Evolutionary conservation across 2,113 vertebrate genomes (phyloP), one percentile per base, ranked within the genome.

Genomic region (Chamaea fasciata): DNA sequence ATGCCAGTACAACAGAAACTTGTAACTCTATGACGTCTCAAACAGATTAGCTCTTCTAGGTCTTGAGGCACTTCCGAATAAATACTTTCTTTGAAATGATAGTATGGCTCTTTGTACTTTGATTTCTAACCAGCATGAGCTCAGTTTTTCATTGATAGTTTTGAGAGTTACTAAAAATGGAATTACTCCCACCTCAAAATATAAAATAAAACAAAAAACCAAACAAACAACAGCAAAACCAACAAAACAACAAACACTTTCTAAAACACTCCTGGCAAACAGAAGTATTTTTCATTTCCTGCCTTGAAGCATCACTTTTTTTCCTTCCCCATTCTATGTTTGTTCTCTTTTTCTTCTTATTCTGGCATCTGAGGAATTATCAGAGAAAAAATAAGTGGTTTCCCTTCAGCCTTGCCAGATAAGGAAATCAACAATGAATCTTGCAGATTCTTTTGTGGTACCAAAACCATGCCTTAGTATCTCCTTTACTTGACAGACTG

Each of bases 381-480:
- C 50, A 87, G 21, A 77, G 2, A 91, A 19, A 89, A 92, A 71
- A 52, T 27, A 46, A 67, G 35, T 55, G 18, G 11, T 27, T 84
- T 75, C 24, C 62, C 52, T 41, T 28, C 13, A 89, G 39, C 39
- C 52, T 41, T 37, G 16, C 33, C 46, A 76, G 62, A 68, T 42
- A 55, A 73, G 17, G 31, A 91, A 89, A 83, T 30, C 59, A 53
- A 42, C 52, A 90, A 55, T 6, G 35, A 68, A 82, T 24, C 42
- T 9, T 71, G 37, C 21, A 77, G 70, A 71, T 52, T 52, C 21
- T 85, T 83, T 12, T 63, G 30, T 42, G 44, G 44, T 52, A 79
- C n/a, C 44, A 80, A 81, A 91, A 67, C 12, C 2, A 0, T 0
- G 0, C 56, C 28, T 76, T 46, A 73, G 13, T 74, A 59, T 37